A percentile compares a stretch with the other conserved stretches of the same genome.
Evolutionary conservation across 2,113 vertebrate species (phyloP).

Genomic region (Sinosuthora webbiana): DNA sequence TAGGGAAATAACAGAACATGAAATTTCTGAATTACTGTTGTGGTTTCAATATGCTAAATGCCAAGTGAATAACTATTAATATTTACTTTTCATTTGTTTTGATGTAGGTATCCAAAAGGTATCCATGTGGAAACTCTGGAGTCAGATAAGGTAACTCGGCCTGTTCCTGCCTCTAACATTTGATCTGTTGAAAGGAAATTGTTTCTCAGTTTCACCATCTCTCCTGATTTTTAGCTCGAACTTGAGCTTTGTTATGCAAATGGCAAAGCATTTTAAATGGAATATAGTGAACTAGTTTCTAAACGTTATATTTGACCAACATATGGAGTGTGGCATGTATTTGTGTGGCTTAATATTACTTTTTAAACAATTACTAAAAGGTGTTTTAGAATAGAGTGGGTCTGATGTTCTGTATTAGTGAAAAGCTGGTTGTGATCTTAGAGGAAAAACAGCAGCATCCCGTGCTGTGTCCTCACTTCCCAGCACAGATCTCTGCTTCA

Average conservation of each 20-base stretch:
- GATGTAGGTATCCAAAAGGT: constrained; percentile 89
- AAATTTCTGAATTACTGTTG: background rate
- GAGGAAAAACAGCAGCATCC: background rate
- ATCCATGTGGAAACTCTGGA: constrained; percentile 96
- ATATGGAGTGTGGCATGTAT: background rate
- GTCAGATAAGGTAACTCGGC: constrained; percentile 86
- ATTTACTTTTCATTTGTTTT: background rate
- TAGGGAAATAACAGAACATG: background rate
- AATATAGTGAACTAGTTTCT: background rate
- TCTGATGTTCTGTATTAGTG: background rate
- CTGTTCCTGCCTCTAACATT: background rate
- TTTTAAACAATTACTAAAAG: background rate
- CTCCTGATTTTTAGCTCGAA: background rate
- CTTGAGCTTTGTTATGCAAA: background rate
- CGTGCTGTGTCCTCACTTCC: background rate
- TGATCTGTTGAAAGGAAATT: background rate
- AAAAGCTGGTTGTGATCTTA: background rate
- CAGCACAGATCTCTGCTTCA: background rate
- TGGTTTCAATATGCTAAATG: background rate
- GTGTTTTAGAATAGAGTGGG: background rate
- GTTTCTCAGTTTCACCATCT: background rate
- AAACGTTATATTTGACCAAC: background rate
- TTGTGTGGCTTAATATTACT: background rate
- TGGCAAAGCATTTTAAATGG: background rate
- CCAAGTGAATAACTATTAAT: background rate